Conservation (phyloP, 2,797 vertebrate species). For the Spondyliosoma cantharus region DNA sequence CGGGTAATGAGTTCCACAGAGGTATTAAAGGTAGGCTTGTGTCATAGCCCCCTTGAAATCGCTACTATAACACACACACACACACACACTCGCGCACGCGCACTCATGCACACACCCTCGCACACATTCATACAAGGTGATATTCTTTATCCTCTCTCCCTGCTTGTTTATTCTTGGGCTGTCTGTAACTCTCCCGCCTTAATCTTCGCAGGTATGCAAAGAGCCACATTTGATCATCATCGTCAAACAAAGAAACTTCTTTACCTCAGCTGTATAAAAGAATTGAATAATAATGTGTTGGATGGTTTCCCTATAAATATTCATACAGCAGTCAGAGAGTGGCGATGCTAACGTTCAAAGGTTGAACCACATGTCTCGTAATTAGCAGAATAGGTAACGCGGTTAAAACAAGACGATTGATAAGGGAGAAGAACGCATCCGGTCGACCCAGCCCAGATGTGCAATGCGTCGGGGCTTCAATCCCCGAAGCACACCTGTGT, state of each 20-base stretch:
- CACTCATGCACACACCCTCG: constrained; percentile 29
- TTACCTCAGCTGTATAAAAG: constrained; percentile 12
- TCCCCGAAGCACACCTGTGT: constrained; percentile 65
- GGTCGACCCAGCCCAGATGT: constrained; percentile 17
- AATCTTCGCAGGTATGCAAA: constrained; percentile 35
- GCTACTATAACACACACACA: constrained; percentile 36
- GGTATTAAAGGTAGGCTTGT: constrained; percentile 75
- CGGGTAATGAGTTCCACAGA: constrained; percentile 78
- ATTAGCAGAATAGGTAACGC: constrained; percentile 54
- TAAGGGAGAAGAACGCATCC: constrained; percentile 20
- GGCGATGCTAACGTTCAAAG: constrained; percentile 52
- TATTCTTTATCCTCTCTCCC: constrained; percentile 34
- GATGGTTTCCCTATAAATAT: constrained; percentile 38
- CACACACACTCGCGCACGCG: constrained; percentile 27
- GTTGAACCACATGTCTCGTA: constrained; percentile 33
- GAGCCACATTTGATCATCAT: constrained; percentile 44
- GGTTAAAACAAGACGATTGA: constrained; percentile 44
- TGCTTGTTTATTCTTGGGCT: constrained; percentile 45
- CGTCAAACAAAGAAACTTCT: constrained; percentile 44
- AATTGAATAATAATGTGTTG: constrained; percentile 25
- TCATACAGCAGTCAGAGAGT: constrained; percentile 16
- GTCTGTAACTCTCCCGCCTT: constrained; percentile 35
- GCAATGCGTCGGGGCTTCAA: constrained; percentile 2
- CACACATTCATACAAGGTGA: constrained; percentile 27
- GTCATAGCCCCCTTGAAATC: constrained; percentile 43